A percentile compares a stretch with the other conserved stretches of the same genome.
These are phyloP conservation scores for Pteronura brasiliensis DNA, from an alignment of 2,113 vertebrate genomes.

Conservation along the genomic window DNA sequence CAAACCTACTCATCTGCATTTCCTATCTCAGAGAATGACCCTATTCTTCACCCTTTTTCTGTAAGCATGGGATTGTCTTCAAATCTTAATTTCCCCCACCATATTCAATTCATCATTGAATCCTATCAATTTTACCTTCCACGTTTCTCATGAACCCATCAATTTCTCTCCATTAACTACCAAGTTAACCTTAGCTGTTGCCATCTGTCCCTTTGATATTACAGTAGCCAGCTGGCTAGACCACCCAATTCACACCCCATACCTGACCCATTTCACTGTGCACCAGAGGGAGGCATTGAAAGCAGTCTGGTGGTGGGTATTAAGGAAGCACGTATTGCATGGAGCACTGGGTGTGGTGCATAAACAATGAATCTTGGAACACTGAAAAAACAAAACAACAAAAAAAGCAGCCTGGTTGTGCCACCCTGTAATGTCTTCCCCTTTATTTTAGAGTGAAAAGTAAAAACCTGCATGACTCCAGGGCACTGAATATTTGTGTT, in stretches of 20 bases:
- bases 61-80: neutral
- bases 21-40: neutral
- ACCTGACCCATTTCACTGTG: neutral
- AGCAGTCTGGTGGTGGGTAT: no score
- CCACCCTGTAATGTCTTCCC: neutral
- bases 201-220: neutral
- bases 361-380: no score
- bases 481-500: neutral
- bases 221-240: neutral
- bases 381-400: no score
- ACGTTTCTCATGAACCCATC: neutral
- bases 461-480: neutral
- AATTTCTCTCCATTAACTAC: neutral
- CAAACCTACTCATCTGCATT: neutral
- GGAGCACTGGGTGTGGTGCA: no score
- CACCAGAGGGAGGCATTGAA: neutral
- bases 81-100: neutral
- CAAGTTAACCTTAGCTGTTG: fast-evolving
- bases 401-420: neutral
- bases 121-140: neutral
- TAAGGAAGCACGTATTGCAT: no score
- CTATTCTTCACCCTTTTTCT: neutral
- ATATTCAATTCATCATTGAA: neutral
- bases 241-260: neutral
- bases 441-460: neutral